Percentiles rank a stretch among this genome's conserved stretches.
phyloP scores from a whole-genome alignment of 2,888 invertebrate genomes.

The Apodemia zela region DNA sequence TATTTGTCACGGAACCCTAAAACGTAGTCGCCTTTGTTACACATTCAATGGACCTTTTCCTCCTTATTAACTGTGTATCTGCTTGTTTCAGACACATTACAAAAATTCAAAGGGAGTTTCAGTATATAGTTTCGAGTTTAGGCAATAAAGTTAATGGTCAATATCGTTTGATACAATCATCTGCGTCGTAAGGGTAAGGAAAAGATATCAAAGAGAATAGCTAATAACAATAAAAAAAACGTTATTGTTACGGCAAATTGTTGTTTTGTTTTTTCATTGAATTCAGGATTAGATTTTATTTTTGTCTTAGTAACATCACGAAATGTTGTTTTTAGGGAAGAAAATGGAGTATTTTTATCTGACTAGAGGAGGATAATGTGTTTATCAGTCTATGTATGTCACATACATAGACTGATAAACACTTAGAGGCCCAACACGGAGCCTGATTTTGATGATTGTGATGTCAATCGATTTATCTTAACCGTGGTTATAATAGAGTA shows the following conservation, averaged over 20 bases:
- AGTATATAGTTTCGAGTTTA: conserved; percentile 11
- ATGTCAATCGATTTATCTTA: too few relatives aligned
- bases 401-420: too few relatives aligned
- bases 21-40: too few relatives aligned
- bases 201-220: conserved; percentile 11
- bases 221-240: conserved; percentile 12
- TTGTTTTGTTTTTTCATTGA: conserved; percentile 12
- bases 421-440: too few relatives aligned
- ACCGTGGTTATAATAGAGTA: too few relatives aligned
- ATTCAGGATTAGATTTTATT: not conserved
- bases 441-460: too few relatives aligned
- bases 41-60: not conserved
- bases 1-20: not conserved
- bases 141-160: conserved; percentile 5
- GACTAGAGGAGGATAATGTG: too few relatives aligned
- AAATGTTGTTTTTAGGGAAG: not conserved
- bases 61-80: not conserved
- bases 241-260: conserved; percentile 14
- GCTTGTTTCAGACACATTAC: not conserved
- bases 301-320: not conserved
- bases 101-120: not conserved
- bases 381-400: too few relatives aligned
- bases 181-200: conserved; percentile 10
- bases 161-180: conserved; percentile 15
- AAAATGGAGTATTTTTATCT: not conserved